A percentile compares a stretch with the other conserved stretches of the same genome.
Conservation (phyloP, 2,797 vertebrate genomes). For the Artibeus lituratus region DNA sequence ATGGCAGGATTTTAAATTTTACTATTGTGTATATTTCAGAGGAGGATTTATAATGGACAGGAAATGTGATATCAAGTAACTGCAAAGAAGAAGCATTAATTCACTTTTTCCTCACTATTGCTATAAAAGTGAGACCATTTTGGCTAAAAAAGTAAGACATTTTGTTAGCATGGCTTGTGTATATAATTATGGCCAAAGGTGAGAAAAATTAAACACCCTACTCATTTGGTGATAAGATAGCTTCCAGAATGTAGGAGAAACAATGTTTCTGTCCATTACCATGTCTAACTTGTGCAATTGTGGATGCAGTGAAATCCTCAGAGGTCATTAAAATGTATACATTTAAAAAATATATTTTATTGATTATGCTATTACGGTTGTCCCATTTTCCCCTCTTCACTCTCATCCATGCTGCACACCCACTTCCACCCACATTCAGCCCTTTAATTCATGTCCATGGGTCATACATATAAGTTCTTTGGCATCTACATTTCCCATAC, state of each 20-base stretch:
- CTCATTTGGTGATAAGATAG: neutral
- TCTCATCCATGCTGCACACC: no score
- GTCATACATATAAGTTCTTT: no score
- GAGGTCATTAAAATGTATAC: constrained; percentile 12
- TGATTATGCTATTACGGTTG: no score
- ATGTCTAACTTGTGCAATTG: neutral
- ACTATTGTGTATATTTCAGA: constrained; percentile 21
- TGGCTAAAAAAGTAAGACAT: constrained; percentile 10
- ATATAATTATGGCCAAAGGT: neutral
- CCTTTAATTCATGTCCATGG: no score
- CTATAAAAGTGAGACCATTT: neutral
- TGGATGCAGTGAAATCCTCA: neutral
- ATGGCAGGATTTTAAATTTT: constrained; percentile 26
- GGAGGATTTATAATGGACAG: constrained; percentile 6
- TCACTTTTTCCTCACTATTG: neutral
- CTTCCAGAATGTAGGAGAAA: neutral
- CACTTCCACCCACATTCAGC: no score
- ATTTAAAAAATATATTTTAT: no score
- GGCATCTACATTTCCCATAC: no score
- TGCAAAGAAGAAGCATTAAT: neutral
- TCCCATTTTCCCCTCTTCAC: no score
- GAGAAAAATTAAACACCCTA: neutral
- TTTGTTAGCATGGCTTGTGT: neutral
- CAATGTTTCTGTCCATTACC: neutral
- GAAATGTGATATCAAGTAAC: constrained; percentile 34